phyloP scores from a whole-genome alignment of 1,140 invertebrate species.

The Danaus plexippus region DNA sequence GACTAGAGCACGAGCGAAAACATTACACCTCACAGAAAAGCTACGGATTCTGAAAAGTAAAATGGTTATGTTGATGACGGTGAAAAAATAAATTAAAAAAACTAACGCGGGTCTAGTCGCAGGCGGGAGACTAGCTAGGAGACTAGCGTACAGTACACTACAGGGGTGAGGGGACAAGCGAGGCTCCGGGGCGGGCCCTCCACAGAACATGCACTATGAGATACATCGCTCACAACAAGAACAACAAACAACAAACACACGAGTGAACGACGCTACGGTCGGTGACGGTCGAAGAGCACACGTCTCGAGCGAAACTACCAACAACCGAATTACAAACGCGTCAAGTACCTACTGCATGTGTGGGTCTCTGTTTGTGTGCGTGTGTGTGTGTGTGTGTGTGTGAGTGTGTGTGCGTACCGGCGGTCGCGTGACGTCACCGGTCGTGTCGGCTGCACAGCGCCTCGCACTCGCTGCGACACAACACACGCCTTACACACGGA shows the following conservation, averaged over 20 bases:
- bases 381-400: too few species aligned
- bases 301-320: conserved; percentile 27
- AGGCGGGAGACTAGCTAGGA: too few species aligned
- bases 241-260: too few species aligned
- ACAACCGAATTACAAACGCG: conserved; percentile 1
- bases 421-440: conserved; percentile 42
- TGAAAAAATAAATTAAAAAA: conserved; percentile 22
- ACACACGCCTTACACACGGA: conserved; percentile 16
- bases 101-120: background rate
- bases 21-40: too few species aligned
- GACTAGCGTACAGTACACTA: conserved; percentile 9
- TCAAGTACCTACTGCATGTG: background rate
- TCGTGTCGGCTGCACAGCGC: conserved; percentile 37
- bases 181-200: too few species aligned
- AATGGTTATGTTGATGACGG: conserved; percentile 25
- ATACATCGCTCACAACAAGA: too few species aligned
- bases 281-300: conserved; percentile 40
- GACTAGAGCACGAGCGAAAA: background rate
- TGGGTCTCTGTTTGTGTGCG: background rate
- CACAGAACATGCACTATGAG: too few species aligned
- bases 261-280: conserved; percentile 19
- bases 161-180: conserved; percentile 1
- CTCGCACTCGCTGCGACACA: conserved; percentile 52
- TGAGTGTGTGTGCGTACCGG: conserved; percentile 23
- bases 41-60: conserved; percentile 7